phyloP scores from a whole-genome alignment of 2,797 vertebrate species.

The Ptychadena robeensis region DNA sequence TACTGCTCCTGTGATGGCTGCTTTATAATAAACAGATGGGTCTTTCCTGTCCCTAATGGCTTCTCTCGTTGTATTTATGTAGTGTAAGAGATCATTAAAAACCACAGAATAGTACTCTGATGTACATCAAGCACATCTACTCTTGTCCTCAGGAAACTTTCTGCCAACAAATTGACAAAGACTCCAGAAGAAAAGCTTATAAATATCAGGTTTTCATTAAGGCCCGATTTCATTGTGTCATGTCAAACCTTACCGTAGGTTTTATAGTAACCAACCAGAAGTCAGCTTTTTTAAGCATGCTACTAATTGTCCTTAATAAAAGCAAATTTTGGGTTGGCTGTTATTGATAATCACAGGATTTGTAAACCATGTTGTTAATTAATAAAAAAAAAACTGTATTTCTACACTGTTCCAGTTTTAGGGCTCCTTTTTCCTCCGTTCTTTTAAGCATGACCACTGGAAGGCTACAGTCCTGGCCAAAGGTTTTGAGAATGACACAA shows the following conservation, averaged over 20 bases:
- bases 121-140: slow-evolving; percentile 27
- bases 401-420: too few species aligned
- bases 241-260: neutral
- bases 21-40: slow-evolving; percentile 30
- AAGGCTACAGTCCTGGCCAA: too few species aligned
- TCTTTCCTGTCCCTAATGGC: slow-evolving; percentile 32
- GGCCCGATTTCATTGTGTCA: neutral
- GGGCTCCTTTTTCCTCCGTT: too few species aligned
- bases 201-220: neutral
- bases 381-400: too few species aligned
- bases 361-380: too few species aligned
- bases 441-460: too few species aligned
- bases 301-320: neutral
- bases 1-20: slow-evolving; percentile 9
- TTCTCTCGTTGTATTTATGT: slow-evolving; percentile 46
- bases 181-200: neutral
- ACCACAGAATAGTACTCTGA: slow-evolving; percentile 18
- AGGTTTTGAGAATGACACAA: too few species aligned
- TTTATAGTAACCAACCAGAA: too few species aligned
- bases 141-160: slow-evolving; percentile 16
- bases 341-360: neutral
- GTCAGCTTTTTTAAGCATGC: neutral
- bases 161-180: neutral
- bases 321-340: neutral
- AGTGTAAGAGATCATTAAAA: slow-evolving; percentile 40